A percentile compares a stretch with the other conserved stretches of the same genome.
These are phyloP conservation scores for Drosophila austrosaltans DNA, from an alignment of 2,888 invertebrate genomes.

Conservation along the genomic window DNA sequence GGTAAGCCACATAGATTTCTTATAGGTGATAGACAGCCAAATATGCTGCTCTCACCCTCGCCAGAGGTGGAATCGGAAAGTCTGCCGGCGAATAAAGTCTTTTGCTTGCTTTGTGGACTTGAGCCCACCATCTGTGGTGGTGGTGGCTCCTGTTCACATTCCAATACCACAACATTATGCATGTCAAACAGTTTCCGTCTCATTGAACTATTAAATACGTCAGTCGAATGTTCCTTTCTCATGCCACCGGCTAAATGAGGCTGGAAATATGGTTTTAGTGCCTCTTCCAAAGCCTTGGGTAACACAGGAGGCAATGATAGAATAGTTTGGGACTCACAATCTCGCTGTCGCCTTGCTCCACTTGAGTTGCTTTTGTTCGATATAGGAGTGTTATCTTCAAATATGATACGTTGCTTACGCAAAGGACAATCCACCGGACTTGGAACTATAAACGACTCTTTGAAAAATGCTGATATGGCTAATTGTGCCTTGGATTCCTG, in stretches of 20 bases:
- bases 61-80: conserved; percentile 73
- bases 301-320: conserved; percentile 86
- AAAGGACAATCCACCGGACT: conserved; percentile 82
- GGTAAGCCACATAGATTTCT: conserved; percentile 70
- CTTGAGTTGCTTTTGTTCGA: conserved; percentile 59
- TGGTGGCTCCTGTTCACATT: conserved; percentile 37
- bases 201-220: conserved; percentile 81
- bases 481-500: conserved; percentile 86
- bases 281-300: conserved; percentile 85
- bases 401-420: conserved; percentile 80
- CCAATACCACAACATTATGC: conserved; percentile 71
- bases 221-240: conserved; percentile 42
- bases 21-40: conserved; percentile 82
- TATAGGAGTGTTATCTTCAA: conserved; percentile 77
- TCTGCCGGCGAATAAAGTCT: conserved; percentile 73
- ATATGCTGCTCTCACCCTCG: conserved; percentile 76
- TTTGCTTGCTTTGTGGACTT: conserved; percentile 63
- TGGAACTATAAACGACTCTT: conserved; percentile 82
- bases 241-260: conserved; percentile 81
- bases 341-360: conserved; percentile 66
- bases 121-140: conserved; percentile 59
- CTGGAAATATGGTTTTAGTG: conserved; percentile 86
- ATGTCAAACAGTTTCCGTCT: conserved; percentile 82
- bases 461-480: conserved; percentile 85
- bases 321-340: conserved; percentile 85